Conservation (phyloP, 2,888 invertebrate genomes). For the Plebejus melissa region DNA sequence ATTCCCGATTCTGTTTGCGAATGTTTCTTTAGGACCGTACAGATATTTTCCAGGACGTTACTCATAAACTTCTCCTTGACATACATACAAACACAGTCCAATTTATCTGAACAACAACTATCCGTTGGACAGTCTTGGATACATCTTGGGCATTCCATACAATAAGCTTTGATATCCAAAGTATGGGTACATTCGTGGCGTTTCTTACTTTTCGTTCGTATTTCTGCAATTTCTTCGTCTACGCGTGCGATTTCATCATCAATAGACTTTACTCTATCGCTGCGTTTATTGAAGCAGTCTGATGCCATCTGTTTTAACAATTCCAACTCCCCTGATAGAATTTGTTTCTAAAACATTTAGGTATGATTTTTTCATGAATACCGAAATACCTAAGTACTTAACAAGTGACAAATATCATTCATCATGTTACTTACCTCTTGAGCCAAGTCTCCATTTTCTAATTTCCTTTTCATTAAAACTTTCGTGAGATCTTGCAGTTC, state of each 20-base stretch:
- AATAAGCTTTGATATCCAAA: conserved; percentile 50
- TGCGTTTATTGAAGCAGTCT: conserved; percentile 56
- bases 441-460: conserved; percentile 59
- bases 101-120: conserved; percentile 48
- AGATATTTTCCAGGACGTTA: conserved; percentile 51
- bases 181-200: conserved; percentile 60
- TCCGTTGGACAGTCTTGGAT: conserved; percentile 52
- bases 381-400: too few relatives aligned
- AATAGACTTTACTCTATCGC: conserved; percentile 48
- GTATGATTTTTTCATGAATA: too few relatives aligned
- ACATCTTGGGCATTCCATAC: conserved; percentile 65
- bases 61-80: conserved; percentile 61
- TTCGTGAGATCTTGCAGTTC: conserved; percentile 60
- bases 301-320: conserved; percentile 49
- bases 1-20: conserved; percentile 32
- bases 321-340: conserved; percentile 52
- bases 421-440: conserved; percentile 50
- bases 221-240: conserved; percentile 47
- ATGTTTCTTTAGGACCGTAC: conserved; percentile 12
- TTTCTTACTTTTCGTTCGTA: conserved; percentile 47
- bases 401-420: too few relatives aligned
- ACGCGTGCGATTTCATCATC: conserved; percentile 49
- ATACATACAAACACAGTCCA: conserved; percentile 59
- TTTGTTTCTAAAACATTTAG: conserved; percentile 33
- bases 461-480: conserved; percentile 55